These are phyloP conservation scores for Peromyscus eremicus DNA, from an alignment of 2,797 vertebrate genomes.

Conservation along the genomic window DNA sequence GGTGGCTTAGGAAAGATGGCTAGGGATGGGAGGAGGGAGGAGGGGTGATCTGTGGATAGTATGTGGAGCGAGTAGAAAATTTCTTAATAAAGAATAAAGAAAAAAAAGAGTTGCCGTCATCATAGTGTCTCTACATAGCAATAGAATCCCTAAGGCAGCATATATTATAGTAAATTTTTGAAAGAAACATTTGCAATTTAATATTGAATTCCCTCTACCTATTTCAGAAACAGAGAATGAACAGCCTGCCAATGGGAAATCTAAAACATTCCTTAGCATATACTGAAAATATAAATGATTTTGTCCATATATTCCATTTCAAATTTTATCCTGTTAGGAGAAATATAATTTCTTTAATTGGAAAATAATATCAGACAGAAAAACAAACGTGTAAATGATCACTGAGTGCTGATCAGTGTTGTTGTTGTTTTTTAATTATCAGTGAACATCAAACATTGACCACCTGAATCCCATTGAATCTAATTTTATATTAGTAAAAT, in stretches of 20 bases:
- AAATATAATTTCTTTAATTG: background rate
- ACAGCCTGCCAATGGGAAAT: too few relatives aligned
- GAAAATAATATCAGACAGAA: background rate
- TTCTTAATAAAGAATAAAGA: too few relatives aligned
- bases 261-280: background rate
- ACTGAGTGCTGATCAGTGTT: background rate
- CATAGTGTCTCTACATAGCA: too few relatives aligned
- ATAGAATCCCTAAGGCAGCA: too few relatives aligned
- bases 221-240: background rate
- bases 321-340: background rate
- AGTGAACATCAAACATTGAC: too few relatives aligned
- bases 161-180: background rate
- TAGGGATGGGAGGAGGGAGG: too few relatives aligned
- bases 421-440: background rate
- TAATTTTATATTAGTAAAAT: background rate
- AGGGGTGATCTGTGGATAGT: too few relatives aligned
- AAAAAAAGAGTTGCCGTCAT: too few relatives aligned
- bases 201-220: background rate
- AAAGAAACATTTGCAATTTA: background rate
- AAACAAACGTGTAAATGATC: background rate
- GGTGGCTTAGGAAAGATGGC: too few relatives aligned
- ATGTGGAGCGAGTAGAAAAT: too few relatives aligned
- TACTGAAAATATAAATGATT: background rate
- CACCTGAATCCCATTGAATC: background rate
- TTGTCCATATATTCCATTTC: background rate